Evolutionary conservation across 2,113 vertebrate species (phyloP), one percentile per base, ranked within the genome.

Genomic region (Mionectes macconnelli): DNA sequence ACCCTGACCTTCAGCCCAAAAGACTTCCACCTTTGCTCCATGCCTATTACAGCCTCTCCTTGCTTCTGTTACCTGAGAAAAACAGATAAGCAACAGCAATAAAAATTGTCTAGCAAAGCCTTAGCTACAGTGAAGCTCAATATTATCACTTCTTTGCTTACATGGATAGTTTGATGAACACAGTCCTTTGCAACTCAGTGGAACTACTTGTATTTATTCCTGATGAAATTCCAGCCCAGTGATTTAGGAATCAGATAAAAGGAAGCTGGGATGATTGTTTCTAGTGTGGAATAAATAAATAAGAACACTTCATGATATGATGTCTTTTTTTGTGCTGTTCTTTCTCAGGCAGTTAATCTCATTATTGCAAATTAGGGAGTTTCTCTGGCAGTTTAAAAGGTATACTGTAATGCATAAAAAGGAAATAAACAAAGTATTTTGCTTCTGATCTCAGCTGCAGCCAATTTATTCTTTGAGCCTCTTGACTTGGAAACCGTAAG

Each of bases 401-500:
- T 92, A n/a, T 45, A 74, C 39, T 88, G 42, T 81, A 64, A 30
- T 2, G 17, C 30, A 40, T 16, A 53, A 30, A 92, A 93, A 94
- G 83, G 76, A 94, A 94, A 94, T 90, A 93, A 94, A 91, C 89
- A 89, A 84, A 88, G 92, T 39, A 53, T 75, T 93, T 88, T 93
- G 25, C 93, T 87, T 97, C 90, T 94, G 93, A 89, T 96, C 94
- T 93, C 82, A 81, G 85, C 79, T 86, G 88, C 64, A 96, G 76
- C 72, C 85, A 89, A 90, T 89, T 94, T 94, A 74, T 88, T 86
- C 68, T 96, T 64, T 87, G 83, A 94, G 83, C 37, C 68, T 90
- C 90, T 88, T 93, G 78, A 94, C 84, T 94, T 84, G 74, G 84
- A 94, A 91, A 42, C 14, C 6, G 0, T 63, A 83, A 93, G 87